A percentile compares a stretch with the other conserved stretches of the same genome.
phyloP scores from a whole-genome alignment of 2,888 invertebrate species.

The Xestia rhomboidea region DNA sequence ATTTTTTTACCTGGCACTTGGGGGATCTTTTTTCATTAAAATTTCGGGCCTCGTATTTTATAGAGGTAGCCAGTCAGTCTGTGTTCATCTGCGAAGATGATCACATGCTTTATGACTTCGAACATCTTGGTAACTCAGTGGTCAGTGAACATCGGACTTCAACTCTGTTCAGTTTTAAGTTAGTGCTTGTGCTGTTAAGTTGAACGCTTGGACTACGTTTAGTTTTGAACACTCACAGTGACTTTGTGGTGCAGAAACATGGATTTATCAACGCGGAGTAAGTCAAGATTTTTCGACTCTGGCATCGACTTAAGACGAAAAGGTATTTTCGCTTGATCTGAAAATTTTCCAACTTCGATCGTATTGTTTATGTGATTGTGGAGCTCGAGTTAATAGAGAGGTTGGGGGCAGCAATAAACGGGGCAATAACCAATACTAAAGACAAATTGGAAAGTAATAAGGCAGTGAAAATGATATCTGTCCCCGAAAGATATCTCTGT shows the following conservation, averaged over 20 bases:
- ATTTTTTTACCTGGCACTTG: slow-evolving; percentile 88
- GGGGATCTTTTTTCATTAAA: slow-evolving; percentile 87
- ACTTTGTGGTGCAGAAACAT: slow-evolving; percentile 77
- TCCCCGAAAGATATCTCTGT: slow-evolving; percentile 86
- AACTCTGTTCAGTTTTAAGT: slow-evolving; percentile 67
- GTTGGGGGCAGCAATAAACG: slow-evolving; percentile 81
- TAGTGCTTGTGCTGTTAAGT: slow-evolving; percentile 66
- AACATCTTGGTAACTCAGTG: slow-evolving; percentile 75
- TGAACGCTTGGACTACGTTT: slow-evolving; percentile 63
- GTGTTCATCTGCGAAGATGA: slow-evolving; percentile 90
- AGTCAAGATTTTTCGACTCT: slow-evolving; percentile 91
- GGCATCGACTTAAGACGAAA: slow-evolving; percentile 89
- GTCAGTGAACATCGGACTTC: slow-evolving; percentile 81
- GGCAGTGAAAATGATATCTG: slow-evolving; percentile 90
- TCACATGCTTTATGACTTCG: slow-evolving; percentile 87
- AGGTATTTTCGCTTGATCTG: slow-evolving; percentile 81
- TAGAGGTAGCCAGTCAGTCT: slow-evolving; percentile 89
- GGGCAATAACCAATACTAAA: slow-evolving; percentile 87
- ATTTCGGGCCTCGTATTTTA: slow-evolving; percentile 83
- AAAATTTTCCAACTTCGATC: slow-evolving; percentile 59
- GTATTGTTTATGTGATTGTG: slow-evolving; percentile 62
- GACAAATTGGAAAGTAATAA: slow-evolving; percentile 91
- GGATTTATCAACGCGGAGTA: slow-evolving; percentile 89
- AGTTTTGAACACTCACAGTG: slow-evolving; percentile 62
- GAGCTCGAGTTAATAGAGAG: slow-evolving; percentile 76